These are phyloP conservation scores for Babylonia areolata DNA, from an alignment of 1,140 invertebrate genomes.

Conservation along the genomic window DNA sequence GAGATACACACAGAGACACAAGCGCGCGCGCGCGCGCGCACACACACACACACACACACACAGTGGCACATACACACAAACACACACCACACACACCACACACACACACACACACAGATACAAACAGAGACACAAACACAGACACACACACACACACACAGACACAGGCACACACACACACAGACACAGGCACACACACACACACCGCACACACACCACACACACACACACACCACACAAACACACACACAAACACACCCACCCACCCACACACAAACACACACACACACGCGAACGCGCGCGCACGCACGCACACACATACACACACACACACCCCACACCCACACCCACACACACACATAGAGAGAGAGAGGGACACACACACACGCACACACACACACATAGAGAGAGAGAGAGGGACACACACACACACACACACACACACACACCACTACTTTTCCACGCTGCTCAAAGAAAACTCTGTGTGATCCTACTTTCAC, in stretches of 20 bases:
- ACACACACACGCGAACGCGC: neutral
- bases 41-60: neutral
- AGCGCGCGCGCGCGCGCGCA: neutral
- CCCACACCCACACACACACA: neutral
- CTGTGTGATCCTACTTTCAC: no score
- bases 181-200: slow-evolving; percentile 1
- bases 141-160: neutral
- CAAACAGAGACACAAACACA: neutral
- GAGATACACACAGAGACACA: neutral
- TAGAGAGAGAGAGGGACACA: no score
- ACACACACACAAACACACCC: slow-evolving; percentile 8
- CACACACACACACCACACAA: slow-evolving; percentile 2
- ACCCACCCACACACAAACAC: neutral
- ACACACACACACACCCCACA: slow-evolving; percentile 2
- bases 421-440: slow-evolving; percentile 14
- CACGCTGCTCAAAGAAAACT: no score
- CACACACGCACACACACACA: neutral
- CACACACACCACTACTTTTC: no score
- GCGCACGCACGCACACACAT: neutral
- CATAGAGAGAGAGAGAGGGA: neutral
- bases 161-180: neutral
- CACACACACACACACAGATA: neutral
- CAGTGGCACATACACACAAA: neutral
- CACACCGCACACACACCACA: no score
- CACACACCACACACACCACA: neutral